Evolutionary conservation across 2,888 invertebrate genomes (phyloP), one percentile per base, ranked within the genome.

Genomic region (Bellardia pandia): DNA sequence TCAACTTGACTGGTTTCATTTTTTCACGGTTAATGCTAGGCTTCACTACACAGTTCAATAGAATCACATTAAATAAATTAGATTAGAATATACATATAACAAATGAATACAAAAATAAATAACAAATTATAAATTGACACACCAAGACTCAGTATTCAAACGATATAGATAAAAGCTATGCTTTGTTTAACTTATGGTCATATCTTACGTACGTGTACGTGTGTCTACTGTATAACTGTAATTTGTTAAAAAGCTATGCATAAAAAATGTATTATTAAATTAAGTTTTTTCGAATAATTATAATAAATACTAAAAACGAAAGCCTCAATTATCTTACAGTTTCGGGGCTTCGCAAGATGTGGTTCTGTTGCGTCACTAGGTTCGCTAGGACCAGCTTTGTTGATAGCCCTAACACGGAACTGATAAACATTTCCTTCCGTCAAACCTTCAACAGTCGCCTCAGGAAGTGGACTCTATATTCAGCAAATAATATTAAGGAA

Each of bases 1-100:
- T 96, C 4, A 99, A 96, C 91, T 97, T 97, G 0, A 98, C 95
- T 1, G 97, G 96, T 87, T 97, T 96, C 93, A 99, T 95, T 94
- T 98, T 98, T 89, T 98, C 98, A 86, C 99, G 96, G 93, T 99
- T 98, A 93, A 99, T 99, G 90, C 95, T 95, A 68, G 99, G 99
- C 94, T 98, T 98, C 93, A 99, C 98, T 98, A n/a, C 48, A 56
- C 2, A 74, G 74, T 66, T 60, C 5, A 74, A 77, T 72, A 62
- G 23, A 53, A 30, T 51, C 14, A 75, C 53, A 30, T 33, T 51
- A 64, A 62, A 7, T 42, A 53, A 7, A 53, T 3, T 2, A 71
- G 16, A 40, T 37, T 37, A 14, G 14, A 66, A 68, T 30, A 42
- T 62, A 8, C 30, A 45, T 23, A 51, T 56, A 62, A 42, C 42